Evolutionary conservation across 2,797 vertebrate species (phyloP).

Genomic region (Neosalanx taihuensis): DNA sequence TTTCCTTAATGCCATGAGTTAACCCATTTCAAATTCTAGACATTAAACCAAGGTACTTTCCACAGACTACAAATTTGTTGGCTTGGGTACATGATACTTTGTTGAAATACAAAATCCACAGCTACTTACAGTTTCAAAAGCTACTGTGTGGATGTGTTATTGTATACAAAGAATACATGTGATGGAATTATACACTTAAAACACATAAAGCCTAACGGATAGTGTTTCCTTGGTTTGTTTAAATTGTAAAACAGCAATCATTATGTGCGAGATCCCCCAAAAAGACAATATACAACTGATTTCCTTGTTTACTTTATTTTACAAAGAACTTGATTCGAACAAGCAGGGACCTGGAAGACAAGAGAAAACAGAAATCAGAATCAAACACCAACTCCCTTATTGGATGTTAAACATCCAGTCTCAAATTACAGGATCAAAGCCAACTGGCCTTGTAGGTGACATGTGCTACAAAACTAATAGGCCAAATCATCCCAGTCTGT

Average conservation of each 20-base stretch:
- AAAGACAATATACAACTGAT: background rate
- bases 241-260: too few relatives aligned
- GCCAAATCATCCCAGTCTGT: too few relatives aligned
- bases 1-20: background rate
- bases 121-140: background rate
- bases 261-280: too few relatives aligned
- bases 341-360: constrained; percentile 22
- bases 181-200: background rate
- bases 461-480: too few relatives aligned
- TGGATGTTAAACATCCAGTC: too few relatives aligned
- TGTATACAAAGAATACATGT: too few relatives aligned
- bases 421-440: too few relatives aligned
- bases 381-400: background rate
- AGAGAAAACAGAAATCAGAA: background rate
- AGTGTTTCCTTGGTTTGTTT: too few relatives aligned
- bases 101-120: background rate
- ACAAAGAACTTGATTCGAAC: constrained; percentile 31
- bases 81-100: too few relatives aligned
- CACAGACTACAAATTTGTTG: too few relatives aligned
- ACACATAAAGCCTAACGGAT: background rate
- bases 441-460: too few relatives aligned
- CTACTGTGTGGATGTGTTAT: background rate
- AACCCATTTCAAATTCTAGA: background rate
- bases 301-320: constrained; percentile 41
- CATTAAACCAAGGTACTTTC: background rate